Percentiles rank a stretch among this genome's conserved stretches.
phyloP scores from a whole-genome alignment of 2,797 vertebrate genomes.

The Hozukius guyotensis region DNA sequence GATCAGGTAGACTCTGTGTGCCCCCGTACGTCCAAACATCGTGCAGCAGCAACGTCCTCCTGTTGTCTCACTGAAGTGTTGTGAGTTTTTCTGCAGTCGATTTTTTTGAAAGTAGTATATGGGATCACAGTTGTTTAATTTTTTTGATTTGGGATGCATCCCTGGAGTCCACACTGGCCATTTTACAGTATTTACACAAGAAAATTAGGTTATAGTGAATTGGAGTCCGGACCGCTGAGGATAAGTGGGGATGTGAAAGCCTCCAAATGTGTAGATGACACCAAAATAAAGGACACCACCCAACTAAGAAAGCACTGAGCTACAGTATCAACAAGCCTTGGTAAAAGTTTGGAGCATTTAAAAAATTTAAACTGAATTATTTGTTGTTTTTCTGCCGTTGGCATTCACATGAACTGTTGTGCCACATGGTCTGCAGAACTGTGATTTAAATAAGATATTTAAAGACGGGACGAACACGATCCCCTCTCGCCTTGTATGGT shows the following conservation, averaged over 20 bases:
- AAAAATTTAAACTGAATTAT: not conserved
- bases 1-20: not conserved
- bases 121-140: not conserved
- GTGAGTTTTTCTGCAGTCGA: not conserved
- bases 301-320: not conserved
- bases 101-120: not conserved
- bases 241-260: slow-evolving; percentile 8
- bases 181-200: slow-evolving; percentile 53
- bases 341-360: not conserved
- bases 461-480: not conserved
- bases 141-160: slow-evolving; percentile 9
- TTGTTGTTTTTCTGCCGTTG: not conserved
- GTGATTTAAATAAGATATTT: not conserved
- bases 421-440: not conserved
- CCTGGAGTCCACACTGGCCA: slow-evolving; percentile 11
- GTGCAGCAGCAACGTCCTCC: slow-evolving; percentile 35
- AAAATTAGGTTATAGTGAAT: slow-evolving; percentile 29
- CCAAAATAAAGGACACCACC: slow-evolving; percentile 42
- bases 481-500: not conserved
- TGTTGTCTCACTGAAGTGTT: not conserved
- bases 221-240: slow-evolving; percentile 9
- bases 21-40: slow-evolving; percentile 2
- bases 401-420: not conserved
- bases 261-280: slow-evolving; percentile 28
- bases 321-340: not conserved